Base-by-base conservation (phyloP, 2,888 invertebrate genomes). In the Drosophila mettleri region DNA sequence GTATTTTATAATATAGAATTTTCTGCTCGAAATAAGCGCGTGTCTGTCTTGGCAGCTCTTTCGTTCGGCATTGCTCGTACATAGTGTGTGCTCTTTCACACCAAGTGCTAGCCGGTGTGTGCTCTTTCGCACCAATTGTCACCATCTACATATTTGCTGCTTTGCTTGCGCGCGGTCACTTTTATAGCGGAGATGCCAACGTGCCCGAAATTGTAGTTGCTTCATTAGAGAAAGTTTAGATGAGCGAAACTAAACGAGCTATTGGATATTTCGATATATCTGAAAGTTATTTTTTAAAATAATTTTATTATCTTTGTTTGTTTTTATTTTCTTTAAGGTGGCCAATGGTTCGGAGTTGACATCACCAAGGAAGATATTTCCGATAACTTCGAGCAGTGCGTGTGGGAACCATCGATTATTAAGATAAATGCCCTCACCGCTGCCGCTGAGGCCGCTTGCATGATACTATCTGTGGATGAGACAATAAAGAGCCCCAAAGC, bases 401-500 rank as follows among this genome's bases (percentile, higher is more conserved):
- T 99, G 59, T 99, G 99, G 99, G 99, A 99, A 92, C 99, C 99
- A 0, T 96, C 98, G 8, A 93, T 99, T 39, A 96, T 99, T 55
- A 99, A 99, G 93, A 95, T 97, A 74, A 99, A 99, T 92, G 99
- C 99, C 0, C 93, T 99, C 76, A 97, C 96, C 0, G 99, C 99
- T 14, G 99, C 99, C 0, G 95, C 96, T 68, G 99, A 97, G 93
- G 99, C 99, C 2, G 97, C 99, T 14, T 98, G 98, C 80, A 95
- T 99, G 90, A 94, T 99, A 84, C 94, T 99, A 8, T 98, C 98
- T 0, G 98, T 99, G 1, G 99, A 99, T 90, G 99, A 99, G 93
- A 99, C 99, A 1, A 98, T 99, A 83, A 98, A 98, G 93, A 98
- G 98, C 92, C 97, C 95, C 36, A 96, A 95, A 86, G 94, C 94